phyloP scores from a whole-genome alignment of 2,113 vertebrate genomes.

The Urocynchramus pylzowi region DNA sequence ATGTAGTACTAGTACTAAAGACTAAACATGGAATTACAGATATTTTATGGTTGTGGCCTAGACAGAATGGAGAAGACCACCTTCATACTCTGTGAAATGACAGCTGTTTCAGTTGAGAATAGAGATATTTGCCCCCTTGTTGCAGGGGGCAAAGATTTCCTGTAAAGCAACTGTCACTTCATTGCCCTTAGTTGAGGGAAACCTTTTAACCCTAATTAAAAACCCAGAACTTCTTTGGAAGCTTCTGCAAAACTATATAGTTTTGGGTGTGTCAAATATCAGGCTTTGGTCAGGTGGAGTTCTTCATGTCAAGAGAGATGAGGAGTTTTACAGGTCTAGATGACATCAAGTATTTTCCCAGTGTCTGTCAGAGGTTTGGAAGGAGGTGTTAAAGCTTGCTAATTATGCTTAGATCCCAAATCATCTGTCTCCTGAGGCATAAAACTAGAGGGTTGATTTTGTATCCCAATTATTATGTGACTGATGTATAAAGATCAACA shows the following conservation, averaged over 20 bases:
- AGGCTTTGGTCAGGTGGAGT: background rate
- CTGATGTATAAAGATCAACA: background rate
- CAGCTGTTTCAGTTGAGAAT: background rate
- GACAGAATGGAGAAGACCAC: accelerated
- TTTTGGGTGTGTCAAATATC: background rate
- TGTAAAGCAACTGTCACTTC: background rate
- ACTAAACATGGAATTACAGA: background rate
- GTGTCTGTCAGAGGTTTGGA: background rate
- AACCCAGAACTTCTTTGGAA: background rate
- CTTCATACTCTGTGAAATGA: background rate
- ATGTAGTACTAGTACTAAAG: background rate
- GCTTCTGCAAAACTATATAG: background rate
- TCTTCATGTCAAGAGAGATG: background rate
- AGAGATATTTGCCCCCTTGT: background rate
- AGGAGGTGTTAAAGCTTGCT: background rate
- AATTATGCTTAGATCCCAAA: background rate
- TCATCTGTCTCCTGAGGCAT: background rate
- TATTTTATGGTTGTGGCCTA: background rate
- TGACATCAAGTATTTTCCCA: background rate
- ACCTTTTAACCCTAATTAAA: background rate
- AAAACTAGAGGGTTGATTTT: background rate
- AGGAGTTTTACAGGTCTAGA: background rate
- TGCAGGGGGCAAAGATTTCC: background rate
- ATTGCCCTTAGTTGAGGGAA: background rate
- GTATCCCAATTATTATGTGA: background rate